Conservation (phyloP, 2,113 vertebrate genomes). For the Macrotus californicus region DNA sequence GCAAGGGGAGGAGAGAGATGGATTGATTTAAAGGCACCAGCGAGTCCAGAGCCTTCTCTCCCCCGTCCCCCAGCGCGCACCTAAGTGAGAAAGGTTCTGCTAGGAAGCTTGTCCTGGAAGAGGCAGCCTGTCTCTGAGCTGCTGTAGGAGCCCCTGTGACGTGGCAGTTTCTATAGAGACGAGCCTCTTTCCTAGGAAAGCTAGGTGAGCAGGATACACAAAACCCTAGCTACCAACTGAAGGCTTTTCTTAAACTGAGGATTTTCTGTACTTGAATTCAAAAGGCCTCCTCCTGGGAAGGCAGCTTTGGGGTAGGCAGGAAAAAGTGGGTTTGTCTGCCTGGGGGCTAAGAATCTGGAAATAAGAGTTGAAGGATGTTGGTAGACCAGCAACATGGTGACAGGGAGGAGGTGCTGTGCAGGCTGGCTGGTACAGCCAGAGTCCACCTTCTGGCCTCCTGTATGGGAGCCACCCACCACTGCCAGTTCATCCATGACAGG, state of each 20-base stretch:
- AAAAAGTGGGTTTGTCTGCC: conserved; percentile 19
- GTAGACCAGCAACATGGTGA: neutral
- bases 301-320: conserved; percentile 28
- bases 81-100: neutral
- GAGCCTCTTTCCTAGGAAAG: conserved; percentile 60
- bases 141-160: conserved; percentile 29
- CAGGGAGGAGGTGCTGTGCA: neutral
- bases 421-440: neutral
- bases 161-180: conserved; percentile 78
- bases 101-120: conserved; percentile 25
- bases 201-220: conserved; percentile 49
- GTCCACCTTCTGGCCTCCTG: neutral
- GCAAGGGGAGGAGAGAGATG: neutral
- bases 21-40: neutral
- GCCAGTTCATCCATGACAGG: neutral
- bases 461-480: neutral
- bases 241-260: neutral
- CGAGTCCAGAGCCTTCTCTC: neutral
- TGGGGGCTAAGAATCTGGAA: neutral
- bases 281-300: conserved; percentile 58
- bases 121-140: conserved; percentile 33
- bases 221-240: conserved; percentile 56
- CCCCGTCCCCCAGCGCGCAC: neutral
- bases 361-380: neutral
- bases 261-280: conserved; percentile 70